Conservation (phyloP, 2,797 vertebrate species). For the Podarcis lilfordi region DNA sequence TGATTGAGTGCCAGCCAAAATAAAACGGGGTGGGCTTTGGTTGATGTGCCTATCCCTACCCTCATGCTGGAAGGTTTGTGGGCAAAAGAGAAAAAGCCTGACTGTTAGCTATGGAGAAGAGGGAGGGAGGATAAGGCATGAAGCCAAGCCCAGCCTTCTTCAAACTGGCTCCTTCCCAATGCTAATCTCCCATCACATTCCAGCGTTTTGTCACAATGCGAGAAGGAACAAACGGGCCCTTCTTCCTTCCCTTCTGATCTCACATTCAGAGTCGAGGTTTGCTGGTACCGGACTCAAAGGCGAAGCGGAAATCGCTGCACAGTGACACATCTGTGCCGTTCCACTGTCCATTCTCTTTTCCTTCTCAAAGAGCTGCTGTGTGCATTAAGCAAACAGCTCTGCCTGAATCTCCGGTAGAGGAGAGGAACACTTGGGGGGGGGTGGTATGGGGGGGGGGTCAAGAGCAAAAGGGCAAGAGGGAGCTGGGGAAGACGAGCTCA, state of each 20-base stretch:
- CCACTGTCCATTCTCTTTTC: slow-evolving; percentile 68
- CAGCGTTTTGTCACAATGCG: slow-evolving; percentile 18
- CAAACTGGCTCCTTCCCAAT: neutral
- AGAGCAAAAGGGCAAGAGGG: slow-evolving; percentile 18
- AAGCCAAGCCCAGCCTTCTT: slow-evolving; percentile 8
- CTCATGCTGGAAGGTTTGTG: neutral
- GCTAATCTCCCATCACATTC: slow-evolving; percentile 52
- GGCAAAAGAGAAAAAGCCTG: neutral
- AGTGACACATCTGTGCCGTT: slow-evolving; percentile 69
- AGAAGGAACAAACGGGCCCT: slow-evolving; percentile 59
- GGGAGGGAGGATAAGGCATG: no score
- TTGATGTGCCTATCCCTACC: neutral
- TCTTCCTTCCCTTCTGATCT: slow-evolving; percentile 69
- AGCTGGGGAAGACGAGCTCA: neutral
- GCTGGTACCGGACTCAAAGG: slow-evolving; percentile 65
- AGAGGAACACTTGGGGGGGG: slow-evolving; percentile 53
- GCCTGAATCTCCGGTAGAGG: slow-evolving; percentile 51
- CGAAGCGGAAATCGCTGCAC: slow-evolving; percentile 70
- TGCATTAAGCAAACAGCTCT: slow-evolving; percentile 67
- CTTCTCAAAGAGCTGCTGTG: slow-evolving; percentile 71
- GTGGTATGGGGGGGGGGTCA: neutral
- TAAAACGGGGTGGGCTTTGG: no score
- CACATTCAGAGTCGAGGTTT: slow-evolving; percentile 69
- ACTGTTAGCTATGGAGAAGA: neutral
- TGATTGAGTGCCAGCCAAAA: no score